These are phyloP conservation scores for Astatotilapia flaviijosephi DNA, from an alignment of 2,113 vertebrate genomes.

Conservation along the genomic window DNA sequence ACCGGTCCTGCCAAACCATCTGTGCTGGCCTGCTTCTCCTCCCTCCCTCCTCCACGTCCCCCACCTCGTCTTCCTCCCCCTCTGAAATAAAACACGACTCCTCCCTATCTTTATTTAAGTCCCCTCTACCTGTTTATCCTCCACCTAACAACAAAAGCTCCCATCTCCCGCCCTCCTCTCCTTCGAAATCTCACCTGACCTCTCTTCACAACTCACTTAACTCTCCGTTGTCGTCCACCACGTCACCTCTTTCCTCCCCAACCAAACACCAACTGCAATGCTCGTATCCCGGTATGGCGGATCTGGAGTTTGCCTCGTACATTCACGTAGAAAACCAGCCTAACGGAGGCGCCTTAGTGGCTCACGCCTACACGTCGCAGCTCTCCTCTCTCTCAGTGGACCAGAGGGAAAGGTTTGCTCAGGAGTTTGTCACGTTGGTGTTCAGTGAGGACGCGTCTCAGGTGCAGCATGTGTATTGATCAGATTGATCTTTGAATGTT, in stretches of 20 bases:
- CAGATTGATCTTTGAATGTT: not conserved
- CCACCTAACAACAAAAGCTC: constrained; percentile 37
- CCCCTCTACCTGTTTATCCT: constrained; percentile 69
- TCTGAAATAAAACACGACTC: constrained; percentile 6
- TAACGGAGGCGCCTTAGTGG: constrained; percentile 91
- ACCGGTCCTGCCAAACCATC: constrained; percentile 91
- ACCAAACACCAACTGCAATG: constrained; percentile 15
- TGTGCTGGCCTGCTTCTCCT: constrained; percentile 83
- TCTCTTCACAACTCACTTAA: constrained; percentile 27
- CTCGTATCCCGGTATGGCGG: constrained; percentile 73
- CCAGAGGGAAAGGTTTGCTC: constrained; percentile 91
- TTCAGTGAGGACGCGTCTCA: constrained; percentile 89
- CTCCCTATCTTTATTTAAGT: constrained; percentile 69
- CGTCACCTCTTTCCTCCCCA: constrained; percentile 69
- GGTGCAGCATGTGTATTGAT: constrained; percentile 6
- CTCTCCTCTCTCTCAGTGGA: constrained; percentile 82
- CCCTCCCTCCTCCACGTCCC: constrained; percentile 56
- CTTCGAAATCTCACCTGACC: not conserved
- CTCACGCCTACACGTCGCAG: constrained; percentile 91
- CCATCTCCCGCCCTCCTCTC: constrained; percentile 12
- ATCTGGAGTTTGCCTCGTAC: constrained; percentile 86
- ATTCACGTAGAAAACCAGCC: constrained; percentile 95
- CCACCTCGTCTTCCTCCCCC: not conserved
- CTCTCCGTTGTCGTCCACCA: constrained; percentile 67
- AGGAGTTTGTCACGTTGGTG: constrained; percentile 89